A percentile compares a stretch with the other conserved stretches of the same genome.
Evolutionary conservation across 2,797 vertebrate species (phyloP).

Genomic region (Distichodus sexfasciatus): DNA sequence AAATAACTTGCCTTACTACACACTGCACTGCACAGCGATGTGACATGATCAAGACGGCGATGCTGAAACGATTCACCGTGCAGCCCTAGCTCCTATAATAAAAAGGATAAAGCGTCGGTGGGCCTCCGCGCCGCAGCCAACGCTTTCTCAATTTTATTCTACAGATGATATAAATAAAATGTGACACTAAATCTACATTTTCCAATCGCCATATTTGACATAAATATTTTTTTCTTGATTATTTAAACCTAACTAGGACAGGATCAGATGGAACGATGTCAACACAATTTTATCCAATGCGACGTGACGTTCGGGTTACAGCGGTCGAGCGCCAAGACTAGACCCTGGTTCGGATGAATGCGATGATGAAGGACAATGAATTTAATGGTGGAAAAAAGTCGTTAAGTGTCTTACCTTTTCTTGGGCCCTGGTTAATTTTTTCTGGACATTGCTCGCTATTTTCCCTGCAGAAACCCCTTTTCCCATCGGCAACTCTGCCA

Average conservation of each 20-base stretch:
- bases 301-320: not conserved
- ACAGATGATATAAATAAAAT: too few species aligned
- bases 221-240: not conserved
- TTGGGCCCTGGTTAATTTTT: constrained; percentile 93
- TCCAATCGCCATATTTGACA: not conserved
- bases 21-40: too few species aligned
- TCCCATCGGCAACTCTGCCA: constrained; percentile 96
- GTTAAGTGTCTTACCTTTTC: constrained; percentile 84
- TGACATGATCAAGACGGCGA: too few species aligned
- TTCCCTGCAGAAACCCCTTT: constrained; percentile 96
- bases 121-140: not conserved
- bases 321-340: not conserved
- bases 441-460: constrained; percentile 96
- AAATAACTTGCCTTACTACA: too few species aligned
- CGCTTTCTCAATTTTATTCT: not conserved
- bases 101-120: not conserved
- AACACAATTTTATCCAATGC: not conserved
- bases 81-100: too few species aligned
- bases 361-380: not conserved
- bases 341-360: not conserved
- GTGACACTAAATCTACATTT: too few species aligned
- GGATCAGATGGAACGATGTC: not conserved
- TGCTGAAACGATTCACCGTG: too few species aligned
- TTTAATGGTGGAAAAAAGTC: not conserved
- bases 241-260: not conserved